Conservation (phyloP, 2,888 invertebrate species). For the Exocentrus adspersus region DNA sequence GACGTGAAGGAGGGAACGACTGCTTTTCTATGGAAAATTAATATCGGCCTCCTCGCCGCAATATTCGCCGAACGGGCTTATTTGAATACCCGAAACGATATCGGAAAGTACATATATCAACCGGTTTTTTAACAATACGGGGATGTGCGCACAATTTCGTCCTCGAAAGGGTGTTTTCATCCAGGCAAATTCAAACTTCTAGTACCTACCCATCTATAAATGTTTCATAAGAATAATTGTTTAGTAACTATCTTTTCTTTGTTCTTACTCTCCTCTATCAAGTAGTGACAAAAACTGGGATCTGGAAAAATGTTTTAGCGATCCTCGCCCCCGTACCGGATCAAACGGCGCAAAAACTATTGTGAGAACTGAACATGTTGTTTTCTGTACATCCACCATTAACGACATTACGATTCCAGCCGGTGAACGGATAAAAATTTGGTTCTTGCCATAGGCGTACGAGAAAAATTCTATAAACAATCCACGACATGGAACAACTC, state of each 20-base stretch:
- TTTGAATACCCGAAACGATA: conserved; percentile 1
- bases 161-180: not conserved
- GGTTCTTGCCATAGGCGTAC: not conserved
- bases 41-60: not conserved
- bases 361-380: conserved; percentile 13
- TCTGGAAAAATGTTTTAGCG: conserved; percentile 5
- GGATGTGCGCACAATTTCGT: not conserved
- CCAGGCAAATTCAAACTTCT: no score
- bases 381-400: conserved; percentile 16
- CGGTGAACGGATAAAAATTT: conserved; percentile 19
- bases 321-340: not conserved
- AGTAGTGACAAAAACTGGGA: not conserved
- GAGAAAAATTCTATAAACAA: conserved; percentile 15
- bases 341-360: conserved; percentile 7
- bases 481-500: no score
- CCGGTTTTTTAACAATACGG: not conserved
- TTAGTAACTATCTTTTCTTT: no score
- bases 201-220: no score
- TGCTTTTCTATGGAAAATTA: conserved; percentile 1
- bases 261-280: not conserved
- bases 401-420: not conserved
- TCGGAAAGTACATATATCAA: conserved; percentile 1
- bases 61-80: not conserved
- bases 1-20: no score
- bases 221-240: no score